These are phyloP conservation scores for Lemur catta DNA, from an alignment of 2,797 vertebrate genomes.

Conservation along the genomic window DNA sequence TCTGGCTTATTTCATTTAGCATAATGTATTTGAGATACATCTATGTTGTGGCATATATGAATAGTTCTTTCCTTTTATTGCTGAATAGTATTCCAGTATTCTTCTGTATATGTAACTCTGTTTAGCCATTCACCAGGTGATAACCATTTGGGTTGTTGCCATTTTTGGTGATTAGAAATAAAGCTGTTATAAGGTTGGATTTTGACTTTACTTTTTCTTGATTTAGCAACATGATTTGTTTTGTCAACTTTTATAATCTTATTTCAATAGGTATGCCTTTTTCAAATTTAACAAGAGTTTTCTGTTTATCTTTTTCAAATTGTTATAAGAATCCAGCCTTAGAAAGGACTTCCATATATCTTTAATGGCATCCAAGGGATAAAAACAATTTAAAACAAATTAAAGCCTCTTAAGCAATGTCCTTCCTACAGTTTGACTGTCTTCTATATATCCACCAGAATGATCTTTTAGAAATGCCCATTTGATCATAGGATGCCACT, in stretches of 20 bases:
- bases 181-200: not conserved
- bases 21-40: not conserved
- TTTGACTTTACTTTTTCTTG: conserved; percentile 9
- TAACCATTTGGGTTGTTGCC: not conserved
- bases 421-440: not conserved
- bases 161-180: not conserved
- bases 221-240: not conserved
- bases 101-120: not conserved
- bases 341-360: not conserved
- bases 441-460: not conserved
- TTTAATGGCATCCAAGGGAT: not conserved
- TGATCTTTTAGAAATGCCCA: not conserved
- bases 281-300: not conserved
- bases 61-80: not conserved
- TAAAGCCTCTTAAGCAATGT: not conserved
- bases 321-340: not conserved
- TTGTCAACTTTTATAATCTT: not conserved
- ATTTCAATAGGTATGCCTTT: not conserved
- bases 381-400: not conserved
- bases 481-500: not conserved
- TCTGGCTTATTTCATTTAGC: not conserved
- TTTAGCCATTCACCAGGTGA: not conserved
- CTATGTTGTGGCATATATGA: not conserved
- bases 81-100: not conserved
- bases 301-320: not conserved